Conservation (phyloP, 2,888 invertebrate genomes). For the Epinotia demarniana region DNA sequence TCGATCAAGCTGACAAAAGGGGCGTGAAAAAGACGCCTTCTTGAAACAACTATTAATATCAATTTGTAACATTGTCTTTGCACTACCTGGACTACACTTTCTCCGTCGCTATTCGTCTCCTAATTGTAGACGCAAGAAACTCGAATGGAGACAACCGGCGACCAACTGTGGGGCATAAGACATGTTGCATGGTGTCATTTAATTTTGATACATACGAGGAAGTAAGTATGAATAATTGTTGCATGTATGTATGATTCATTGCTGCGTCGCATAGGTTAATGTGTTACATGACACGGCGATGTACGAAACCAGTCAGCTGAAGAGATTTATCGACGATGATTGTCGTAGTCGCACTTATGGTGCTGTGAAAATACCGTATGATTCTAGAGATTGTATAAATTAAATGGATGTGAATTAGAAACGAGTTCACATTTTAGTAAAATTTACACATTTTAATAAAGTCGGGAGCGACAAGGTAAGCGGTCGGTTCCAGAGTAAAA, state of each 20-base stretch:
- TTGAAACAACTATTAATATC: slow-evolving; percentile 59
- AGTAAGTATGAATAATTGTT: slow-evolving; percentile 37
- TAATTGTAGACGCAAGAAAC: slow-evolving; percentile 46
- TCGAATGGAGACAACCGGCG: background rate
- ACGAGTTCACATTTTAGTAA: background rate
- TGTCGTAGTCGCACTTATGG: slow-evolving; percentile 11
- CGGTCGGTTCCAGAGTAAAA: too few relatives aligned
- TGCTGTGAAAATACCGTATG: background rate
- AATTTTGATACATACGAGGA: slow-evolving; percentile 32
- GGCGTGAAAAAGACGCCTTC: slow-evolving; percentile 38
- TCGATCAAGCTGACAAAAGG: slow-evolving; percentile 50
- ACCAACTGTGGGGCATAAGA: slow-evolving; percentile 23
- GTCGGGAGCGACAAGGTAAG: too few relatives aligned
- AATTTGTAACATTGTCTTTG: slow-evolving; percentile 58
- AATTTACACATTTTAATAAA: too few relatives aligned
- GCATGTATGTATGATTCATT: slow-evolving; percentile 37
- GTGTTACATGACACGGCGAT: slow-evolving; percentile 39
- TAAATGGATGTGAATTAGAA: background rate
- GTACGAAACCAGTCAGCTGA: slow-evolving; percentile 17
- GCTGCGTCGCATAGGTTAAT: slow-evolving; percentile 38
- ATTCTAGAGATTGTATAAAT: too few relatives aligned
- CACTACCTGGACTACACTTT: slow-evolving; percentile 52
- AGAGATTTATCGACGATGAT: slow-evolving; percentile 28
- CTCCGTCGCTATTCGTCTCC: slow-evolving; percentile 48
- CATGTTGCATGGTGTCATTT: slow-evolving; percentile 4